These are phyloP conservation scores for Gallinago stenura DNA, from an alignment of 2,797 vertebrate genomes.

Conservation along the genomic window DNA sequence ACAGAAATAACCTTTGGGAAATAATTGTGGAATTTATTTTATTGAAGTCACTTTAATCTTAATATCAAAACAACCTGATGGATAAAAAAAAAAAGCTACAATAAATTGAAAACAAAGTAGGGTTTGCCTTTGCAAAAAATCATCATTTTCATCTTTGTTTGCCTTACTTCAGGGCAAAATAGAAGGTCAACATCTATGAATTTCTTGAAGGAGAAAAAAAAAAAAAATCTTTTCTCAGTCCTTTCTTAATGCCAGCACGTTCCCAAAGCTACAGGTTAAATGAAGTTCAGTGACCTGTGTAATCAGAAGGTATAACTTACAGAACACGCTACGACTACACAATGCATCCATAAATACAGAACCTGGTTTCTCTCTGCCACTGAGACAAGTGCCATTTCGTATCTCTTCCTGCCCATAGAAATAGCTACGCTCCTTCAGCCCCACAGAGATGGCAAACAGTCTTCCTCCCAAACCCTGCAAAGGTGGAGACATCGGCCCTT, in stretches of 20 bases:
- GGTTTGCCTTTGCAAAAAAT: background rate
- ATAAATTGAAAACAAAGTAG: background rate
- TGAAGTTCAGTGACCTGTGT: background rate
- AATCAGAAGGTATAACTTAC: background rate
- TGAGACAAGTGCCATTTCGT: background rate
- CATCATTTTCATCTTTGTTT: background rate
- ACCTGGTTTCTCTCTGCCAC: background rate
- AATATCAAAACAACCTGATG: background rate
- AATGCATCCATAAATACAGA: background rate
- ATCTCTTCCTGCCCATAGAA: background rate
- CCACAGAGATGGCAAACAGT: rapidly evolving
- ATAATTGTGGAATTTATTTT: background rate
- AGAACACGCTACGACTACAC: rapidly evolving
- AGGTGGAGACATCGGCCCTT: background rate
- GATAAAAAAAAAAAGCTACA: background rate
- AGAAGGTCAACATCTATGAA: conserved; percentile 11
- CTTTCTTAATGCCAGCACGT: background rate
- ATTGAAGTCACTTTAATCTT: background rate
- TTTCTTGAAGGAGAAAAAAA: conserved; percentile 14
- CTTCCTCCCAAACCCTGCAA: background rate
- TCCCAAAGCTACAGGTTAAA: conserved; percentile 27
- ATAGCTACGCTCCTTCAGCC: background rate
- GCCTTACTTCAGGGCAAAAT: conserved; percentile 19
- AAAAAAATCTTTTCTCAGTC: background rate
- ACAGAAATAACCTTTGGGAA: background rate